Evolutionary conservation across 2,797 vertebrate genomes (phyloP), one percentile per base, ranked within the genome.

Genomic region (Microctenopoma lineatum): DNA sequence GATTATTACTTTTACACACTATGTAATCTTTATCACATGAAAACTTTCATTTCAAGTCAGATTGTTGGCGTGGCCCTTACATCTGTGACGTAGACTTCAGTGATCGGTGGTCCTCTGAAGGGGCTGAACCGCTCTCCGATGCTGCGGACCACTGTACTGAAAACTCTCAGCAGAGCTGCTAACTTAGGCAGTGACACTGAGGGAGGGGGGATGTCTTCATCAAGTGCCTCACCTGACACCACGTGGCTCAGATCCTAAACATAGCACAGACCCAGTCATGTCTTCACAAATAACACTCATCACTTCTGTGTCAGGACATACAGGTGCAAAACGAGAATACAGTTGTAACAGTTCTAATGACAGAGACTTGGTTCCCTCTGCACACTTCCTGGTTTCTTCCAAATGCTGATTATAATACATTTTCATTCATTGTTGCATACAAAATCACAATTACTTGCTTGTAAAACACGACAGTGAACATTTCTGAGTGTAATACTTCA

Each of bases 121-220:
- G 98, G 97, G 88, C 95, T 98, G 88, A 99, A 99, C 4, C 97
- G 91, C 56, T 98, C 96, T 59, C 98, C 98, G 0, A 99, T 99
- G 90, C 98, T 98, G 90, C 97, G 96, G 73, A 99, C 98, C 70
- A 99, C 98, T 0, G 98, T 99, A 63, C 97, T 98, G 91, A 99
- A 99, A n/a, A 99, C 98, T 3, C 96, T 93, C 47, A 99, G 94
- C 34, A 99, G 94, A 0, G 98, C 98, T 2, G 98, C 98, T 87
- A 99, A 91, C 59, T 99, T 99, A 12, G 97, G 97, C 61, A 99
- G 89, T 0, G 97, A 99, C 68, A 99, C 97, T 0, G 97, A 96
- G 16, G 97, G 97, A 41, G 97, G 98, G 39, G 98, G 98, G 73
- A 99, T 94, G 77, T 99, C 98, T 92, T 99, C 98, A 68, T 99